Conservation (phyloP, 2,888 invertebrate genomes). For the Esperia sulphurella region DNA sequence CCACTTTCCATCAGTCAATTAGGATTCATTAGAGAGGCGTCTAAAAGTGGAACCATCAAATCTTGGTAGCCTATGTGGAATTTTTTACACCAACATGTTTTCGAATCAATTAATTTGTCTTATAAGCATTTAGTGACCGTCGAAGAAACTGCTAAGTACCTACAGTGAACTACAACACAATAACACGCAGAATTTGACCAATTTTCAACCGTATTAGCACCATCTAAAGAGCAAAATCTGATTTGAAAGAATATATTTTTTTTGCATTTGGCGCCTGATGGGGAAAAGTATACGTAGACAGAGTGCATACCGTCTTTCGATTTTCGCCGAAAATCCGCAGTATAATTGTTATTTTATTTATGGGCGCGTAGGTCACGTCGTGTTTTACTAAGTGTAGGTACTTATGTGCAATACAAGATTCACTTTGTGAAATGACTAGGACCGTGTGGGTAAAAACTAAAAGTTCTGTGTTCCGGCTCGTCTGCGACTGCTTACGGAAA, state of each 20-base stretch:
- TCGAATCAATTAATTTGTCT: neutral
- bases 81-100: neutral
- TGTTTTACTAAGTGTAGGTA: too few species aligned
- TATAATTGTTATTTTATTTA: too few species aligned
- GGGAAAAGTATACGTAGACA: neutral
- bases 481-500: too few species aligned
- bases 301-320: neutral
- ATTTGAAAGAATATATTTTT: neutral
- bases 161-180: neutral
- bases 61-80: neutral
- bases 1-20: neutral
- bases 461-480: too few species aligned
- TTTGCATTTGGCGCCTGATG: neutral
- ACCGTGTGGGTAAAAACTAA: too few species aligned
- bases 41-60: neutral
- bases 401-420: too few species aligned
- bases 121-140: neutral
- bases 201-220: neutral
- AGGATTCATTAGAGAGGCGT: neutral
- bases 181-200: neutral
- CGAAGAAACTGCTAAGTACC: neutral
- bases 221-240: neutral
- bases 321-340: too few species aligned
- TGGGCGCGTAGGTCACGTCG: too few species aligned
- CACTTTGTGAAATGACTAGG: too few species aligned